Percentiles rank a stretch among this genome's conserved stretches.
phyloP scores from a whole-genome alignment of 2,888 invertebrate genomes.

The Glyphotaelius pellucidus region DNA sequence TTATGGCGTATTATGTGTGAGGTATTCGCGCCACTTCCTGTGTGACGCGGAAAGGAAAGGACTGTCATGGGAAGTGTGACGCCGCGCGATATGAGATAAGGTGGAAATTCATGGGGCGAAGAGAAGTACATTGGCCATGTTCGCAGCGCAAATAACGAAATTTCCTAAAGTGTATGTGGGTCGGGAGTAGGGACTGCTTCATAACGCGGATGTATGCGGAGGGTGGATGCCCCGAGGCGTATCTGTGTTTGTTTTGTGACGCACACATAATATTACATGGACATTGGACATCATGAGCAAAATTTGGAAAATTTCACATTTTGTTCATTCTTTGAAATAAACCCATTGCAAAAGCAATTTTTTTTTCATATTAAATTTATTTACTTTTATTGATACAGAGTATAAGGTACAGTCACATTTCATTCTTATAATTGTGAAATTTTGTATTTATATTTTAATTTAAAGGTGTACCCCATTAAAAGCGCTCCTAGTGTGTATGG shows the following conservation, averaged over 20 bases:
- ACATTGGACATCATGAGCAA: background rate
- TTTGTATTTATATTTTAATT: too few relatives aligned
- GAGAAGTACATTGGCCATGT: background rate
- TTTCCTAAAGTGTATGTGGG: constrained; percentile 4
- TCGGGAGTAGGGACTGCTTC: background rate
- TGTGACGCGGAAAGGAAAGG: background rate
- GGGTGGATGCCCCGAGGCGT: background rate
- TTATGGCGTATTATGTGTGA: background rate
- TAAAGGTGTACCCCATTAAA: too few relatives aligned
- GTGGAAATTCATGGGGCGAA: background rate
- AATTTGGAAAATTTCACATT: background rate
- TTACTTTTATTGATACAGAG: too few relatives aligned
- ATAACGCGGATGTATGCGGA: background rate
- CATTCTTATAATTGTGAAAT: too few relatives aligned
- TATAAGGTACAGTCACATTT: too few relatives aligned
- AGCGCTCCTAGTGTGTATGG: too few relatives aligned
- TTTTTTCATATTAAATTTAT: too few relatives aligned
- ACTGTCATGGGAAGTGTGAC: background rate
- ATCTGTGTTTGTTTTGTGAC: background rate
- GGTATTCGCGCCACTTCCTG: background rate
- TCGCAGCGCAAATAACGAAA: background rate
- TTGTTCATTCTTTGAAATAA: too few relatives aligned
- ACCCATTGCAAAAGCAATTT: too few relatives aligned
- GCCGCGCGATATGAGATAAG: background rate
- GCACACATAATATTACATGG: too few relatives aligned